Conservation (phyloP, 23 tunicate genomes). For the Ciona savignyi region DNA sequence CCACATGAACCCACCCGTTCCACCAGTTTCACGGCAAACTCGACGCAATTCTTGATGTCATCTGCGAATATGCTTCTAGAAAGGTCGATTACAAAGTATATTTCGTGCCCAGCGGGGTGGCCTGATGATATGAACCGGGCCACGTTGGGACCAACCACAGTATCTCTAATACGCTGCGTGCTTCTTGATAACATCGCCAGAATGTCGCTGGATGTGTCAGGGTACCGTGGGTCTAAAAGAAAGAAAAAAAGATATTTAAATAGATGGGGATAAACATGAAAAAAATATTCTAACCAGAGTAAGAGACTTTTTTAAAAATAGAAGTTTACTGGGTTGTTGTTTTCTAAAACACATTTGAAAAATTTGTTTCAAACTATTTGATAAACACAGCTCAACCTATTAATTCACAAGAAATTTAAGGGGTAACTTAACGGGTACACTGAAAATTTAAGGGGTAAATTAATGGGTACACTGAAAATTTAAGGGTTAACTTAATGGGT, state of each 20-base stretch:
- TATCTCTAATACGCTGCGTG: constrained; percentile 17
- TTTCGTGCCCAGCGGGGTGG: constrained; percentile 26
- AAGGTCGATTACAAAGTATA: constrained; percentile 61
- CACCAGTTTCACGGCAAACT: constrained; percentile 38
- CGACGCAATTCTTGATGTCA: constrained; percentile 19
- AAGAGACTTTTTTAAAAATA: too few relatives aligned
- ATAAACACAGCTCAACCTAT: too few relatives aligned
- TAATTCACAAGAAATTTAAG: too few relatives aligned
- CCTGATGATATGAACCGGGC: constrained; percentile 34
- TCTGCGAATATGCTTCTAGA: constrained; percentile 35
- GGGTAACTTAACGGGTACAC: too few relatives aligned
- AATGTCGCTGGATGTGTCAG: constrained; percentile 39
- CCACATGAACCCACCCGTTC: constrained; percentile 69
- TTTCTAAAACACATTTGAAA: too few relatives aligned
- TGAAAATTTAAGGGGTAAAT: too few relatives aligned
- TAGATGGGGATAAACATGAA: too few relatives aligned
- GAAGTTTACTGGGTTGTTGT: too few relatives aligned
- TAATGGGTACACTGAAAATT: too few relatives aligned
- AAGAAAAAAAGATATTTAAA: not conserved
- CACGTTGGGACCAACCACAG: not conserved
- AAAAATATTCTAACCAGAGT: too few relatives aligned
- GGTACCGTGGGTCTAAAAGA: constrained; percentile 48
- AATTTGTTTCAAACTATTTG: too few relatives aligned
- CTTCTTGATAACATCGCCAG: constrained; percentile 23
- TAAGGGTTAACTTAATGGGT: too few relatives aligned